These are phyloP conservation scores for Bothrops jararaca DNA, from an alignment of 2,113 vertebrate species.

Conservation along the genomic window DNA sequence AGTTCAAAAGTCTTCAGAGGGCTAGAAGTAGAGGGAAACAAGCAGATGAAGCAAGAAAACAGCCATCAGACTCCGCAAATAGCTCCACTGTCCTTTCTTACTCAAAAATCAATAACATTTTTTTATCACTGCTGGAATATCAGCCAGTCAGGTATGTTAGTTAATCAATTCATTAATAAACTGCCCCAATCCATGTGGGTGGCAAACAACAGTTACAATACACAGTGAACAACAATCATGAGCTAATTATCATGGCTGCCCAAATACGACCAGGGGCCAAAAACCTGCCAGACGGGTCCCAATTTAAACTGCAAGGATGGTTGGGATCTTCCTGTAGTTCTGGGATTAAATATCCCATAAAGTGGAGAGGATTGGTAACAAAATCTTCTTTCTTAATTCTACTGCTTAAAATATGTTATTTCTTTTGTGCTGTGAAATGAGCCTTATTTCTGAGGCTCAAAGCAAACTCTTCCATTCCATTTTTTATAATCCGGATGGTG, in stretches of 20 bases:
- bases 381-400: too few species aligned
- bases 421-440: too few species aligned
- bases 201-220: background rate
- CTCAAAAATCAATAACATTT: background rate
- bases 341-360: background rate
- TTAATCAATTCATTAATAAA: background rate
- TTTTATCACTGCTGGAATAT: background rate
- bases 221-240: background rate
- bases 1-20: background rate
- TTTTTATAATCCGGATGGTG: background rate
- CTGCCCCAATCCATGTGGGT: background rate
- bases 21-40: background rate
- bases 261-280: background rate
- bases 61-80: background rate
- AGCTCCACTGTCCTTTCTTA: background rate
- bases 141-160: background rate
- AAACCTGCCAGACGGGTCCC: background rate
- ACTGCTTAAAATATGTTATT: too few species aligned
- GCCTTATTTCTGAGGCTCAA: background rate
- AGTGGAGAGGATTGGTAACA: background rate
- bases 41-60: background rate
- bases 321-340: background rate
- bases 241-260: background rate
- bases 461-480: background rate
- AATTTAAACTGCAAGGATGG: background rate